Conservation (phyloP, 2,888 invertebrate genomes). For the Caenorhabditis wallacei region DNA sequence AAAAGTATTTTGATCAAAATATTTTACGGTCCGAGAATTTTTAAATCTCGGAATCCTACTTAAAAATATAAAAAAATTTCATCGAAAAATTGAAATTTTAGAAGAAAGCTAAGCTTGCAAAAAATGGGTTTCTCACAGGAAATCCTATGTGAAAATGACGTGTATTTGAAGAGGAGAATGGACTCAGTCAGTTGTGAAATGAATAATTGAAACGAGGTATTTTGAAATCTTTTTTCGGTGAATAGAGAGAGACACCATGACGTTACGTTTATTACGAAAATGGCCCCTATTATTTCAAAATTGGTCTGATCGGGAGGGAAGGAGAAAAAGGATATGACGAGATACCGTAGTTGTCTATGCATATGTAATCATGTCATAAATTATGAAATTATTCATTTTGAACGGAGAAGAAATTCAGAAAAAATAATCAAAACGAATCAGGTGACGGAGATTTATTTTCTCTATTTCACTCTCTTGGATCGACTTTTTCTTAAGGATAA, state of each 20-base stretch:
- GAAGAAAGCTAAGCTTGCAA: background rate
- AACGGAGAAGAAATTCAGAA: background rate
- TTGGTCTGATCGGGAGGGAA: background rate
- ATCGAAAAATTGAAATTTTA: background rate
- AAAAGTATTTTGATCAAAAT: no score
- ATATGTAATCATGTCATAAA: background rate
- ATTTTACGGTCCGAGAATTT: no score
- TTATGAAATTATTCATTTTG: background rate
- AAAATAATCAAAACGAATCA: slow-evolving; percentile 32
- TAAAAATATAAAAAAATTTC: no score
- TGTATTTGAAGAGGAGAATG: background rate
- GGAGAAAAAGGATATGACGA: background rate
- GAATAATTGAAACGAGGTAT: slow-evolving; percentile 27
- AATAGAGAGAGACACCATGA: slow-evolving; percentile 11
- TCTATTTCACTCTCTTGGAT: slow-evolving; percentile 11
- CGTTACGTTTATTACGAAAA: slow-evolving; percentile 29
- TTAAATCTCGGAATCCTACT: no score
- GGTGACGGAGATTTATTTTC: slow-evolving; percentile 26
- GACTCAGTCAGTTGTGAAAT: slow-evolving; percentile 34
- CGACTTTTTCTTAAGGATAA: background rate
- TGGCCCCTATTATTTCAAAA: slow-evolving; percentile 3
- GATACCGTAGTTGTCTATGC: background rate
- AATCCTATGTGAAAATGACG: slow-evolving; percentile 35
- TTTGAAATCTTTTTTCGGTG: slow-evolving; percentile 13
- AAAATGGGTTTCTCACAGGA: background rate